These are phyloP conservation scores for Automeris io DNA, from an alignment of 2,888 invertebrate species.

Conservation along the genomic window DNA sequence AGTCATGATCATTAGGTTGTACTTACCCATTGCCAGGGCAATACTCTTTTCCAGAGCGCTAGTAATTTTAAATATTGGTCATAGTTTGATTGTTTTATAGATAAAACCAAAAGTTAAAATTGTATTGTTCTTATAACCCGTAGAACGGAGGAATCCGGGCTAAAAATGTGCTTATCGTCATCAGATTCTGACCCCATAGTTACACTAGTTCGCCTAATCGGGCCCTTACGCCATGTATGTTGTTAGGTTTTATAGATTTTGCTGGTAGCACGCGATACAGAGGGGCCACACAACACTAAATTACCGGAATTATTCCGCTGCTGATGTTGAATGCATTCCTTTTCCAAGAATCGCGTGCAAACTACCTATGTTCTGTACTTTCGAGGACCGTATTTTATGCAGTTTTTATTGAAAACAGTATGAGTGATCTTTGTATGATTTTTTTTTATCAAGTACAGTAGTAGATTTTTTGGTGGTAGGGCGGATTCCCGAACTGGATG, in stretches of 20 bases:
- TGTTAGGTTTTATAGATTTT: slow-evolving; percentile 33
- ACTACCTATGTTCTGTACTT: slow-evolving; percentile 32
- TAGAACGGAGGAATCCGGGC: too few species aligned
- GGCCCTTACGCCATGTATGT: not conserved
- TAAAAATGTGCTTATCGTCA: not conserved
- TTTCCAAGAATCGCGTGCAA: slow-evolving; percentile 58
- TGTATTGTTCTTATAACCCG: too few species aligned
- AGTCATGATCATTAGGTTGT: too few species aligned
- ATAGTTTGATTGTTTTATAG: too few species aligned
- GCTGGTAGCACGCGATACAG: slow-evolving; percentile 51
- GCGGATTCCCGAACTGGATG: too few species aligned
- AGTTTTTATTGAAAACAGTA: slow-evolving; percentile 4
- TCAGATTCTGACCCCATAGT: not conserved
- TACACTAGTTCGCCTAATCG: not conserved
- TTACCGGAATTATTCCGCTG: slow-evolving; percentile 61
- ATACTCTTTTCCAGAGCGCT: too few species aligned
- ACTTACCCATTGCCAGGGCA: too few species aligned
- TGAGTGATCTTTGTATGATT: too few species aligned
- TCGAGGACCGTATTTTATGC: slow-evolving; percentile 16
- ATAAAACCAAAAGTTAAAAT: too few species aligned
- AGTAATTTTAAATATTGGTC: too few species aligned
- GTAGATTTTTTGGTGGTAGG: too few species aligned
- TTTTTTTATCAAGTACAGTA: too few species aligned
- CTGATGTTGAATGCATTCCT: slow-evolving; percentile 67
- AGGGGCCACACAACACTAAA: slow-evolving; percentile 53